These are phyloP conservation scores for Serrognathus titanus DNA, from an alignment of 2,888 invertebrate species.

Conservation along the genomic window DNA sequence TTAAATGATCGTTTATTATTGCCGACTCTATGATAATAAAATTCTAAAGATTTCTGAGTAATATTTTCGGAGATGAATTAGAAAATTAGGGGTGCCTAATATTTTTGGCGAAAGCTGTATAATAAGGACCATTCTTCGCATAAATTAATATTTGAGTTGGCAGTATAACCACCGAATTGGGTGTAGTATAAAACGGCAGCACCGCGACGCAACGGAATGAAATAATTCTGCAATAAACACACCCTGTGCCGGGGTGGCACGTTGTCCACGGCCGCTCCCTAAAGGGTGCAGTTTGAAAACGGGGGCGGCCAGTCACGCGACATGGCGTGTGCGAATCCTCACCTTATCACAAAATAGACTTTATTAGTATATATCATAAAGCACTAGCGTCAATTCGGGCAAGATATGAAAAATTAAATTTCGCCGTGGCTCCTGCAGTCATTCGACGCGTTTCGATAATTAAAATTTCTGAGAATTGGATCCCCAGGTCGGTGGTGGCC, in stretches of 20 bases:
- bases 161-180: too few relatives aligned
- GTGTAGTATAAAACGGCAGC: neutral
- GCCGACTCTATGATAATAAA: too few relatives aligned
- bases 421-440: neutral
- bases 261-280: conserved; percentile 48
- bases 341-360: conserved; percentile 23
- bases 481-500: too few relatives aligned
- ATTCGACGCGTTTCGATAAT: too few relatives aligned
- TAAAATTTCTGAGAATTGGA: too few relatives aligned
- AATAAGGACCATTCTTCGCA: too few relatives aligned
- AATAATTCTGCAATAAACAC: conserved; percentile 19
- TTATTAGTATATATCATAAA: conserved; percentile 22
- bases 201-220: conserved; percentile 11
- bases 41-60: too few relatives aligned
- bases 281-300: conserved; percentile 39
- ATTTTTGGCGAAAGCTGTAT: too few relatives aligned
- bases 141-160: too few relatives aligned
- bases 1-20: too few relatives aligned
- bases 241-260: conserved; percentile 19
- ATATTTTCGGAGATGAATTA: too few relatives aligned
- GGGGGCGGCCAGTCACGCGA: conserved; percentile 39
- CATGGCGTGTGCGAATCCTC: conserved; percentile 25
- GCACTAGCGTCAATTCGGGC: neutral
- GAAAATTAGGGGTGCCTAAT: too few relatives aligned
- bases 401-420: neutral